These are phyloP conservation scores for Malaclemys terrapin DNA, from an alignment of 2,113 vertebrate species.

Conservation along the genomic window DNA sequence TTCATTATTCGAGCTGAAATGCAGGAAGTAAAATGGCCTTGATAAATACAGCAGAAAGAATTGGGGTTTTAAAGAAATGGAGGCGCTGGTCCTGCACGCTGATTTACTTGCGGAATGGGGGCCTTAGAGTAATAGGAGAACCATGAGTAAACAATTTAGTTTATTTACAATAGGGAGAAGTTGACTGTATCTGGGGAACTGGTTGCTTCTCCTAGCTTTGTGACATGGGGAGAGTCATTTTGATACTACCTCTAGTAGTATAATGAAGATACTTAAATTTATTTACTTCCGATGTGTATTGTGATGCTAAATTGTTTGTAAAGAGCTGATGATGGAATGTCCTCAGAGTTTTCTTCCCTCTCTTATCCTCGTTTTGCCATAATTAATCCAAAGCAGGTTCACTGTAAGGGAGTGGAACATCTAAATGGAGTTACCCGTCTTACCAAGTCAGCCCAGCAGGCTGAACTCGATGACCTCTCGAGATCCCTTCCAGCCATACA, in stretches of 20 bases:
- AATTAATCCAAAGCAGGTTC: not conserved
- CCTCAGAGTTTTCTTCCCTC: not conserved
- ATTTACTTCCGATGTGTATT: not conserved
- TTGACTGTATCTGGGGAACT: not conserved
- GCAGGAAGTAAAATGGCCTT: not conserved
- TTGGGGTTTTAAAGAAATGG: not conserved
- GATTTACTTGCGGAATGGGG: not conserved
- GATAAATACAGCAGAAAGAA: not conserved
- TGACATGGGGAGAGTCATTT: accelerated
- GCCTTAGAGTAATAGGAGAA: not conserved
- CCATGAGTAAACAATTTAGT: not conserved
- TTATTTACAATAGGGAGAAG: accelerated
- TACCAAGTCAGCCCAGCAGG: not conserved
- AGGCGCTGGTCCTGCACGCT: not conserved
- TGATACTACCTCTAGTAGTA: accelerated
- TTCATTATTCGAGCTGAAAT: not conserved
- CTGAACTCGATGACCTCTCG: not conserved
- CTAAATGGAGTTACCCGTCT: not conserved
- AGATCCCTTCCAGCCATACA: not conserved
- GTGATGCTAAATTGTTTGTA: not conserved
- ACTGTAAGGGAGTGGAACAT: not conserved
- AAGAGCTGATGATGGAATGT: not conserved
- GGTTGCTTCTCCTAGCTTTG: not conserved
- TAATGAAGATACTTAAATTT: not conserved
- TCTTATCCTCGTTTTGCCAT: not conserved